Percentiles rank a stretch among this genome's conserved stretches.
These are phyloP conservation scores for Regulus satrapa DNA, from an alignment of 2,113 vertebrate genomes.

Conservation along the genomic window DNA sequence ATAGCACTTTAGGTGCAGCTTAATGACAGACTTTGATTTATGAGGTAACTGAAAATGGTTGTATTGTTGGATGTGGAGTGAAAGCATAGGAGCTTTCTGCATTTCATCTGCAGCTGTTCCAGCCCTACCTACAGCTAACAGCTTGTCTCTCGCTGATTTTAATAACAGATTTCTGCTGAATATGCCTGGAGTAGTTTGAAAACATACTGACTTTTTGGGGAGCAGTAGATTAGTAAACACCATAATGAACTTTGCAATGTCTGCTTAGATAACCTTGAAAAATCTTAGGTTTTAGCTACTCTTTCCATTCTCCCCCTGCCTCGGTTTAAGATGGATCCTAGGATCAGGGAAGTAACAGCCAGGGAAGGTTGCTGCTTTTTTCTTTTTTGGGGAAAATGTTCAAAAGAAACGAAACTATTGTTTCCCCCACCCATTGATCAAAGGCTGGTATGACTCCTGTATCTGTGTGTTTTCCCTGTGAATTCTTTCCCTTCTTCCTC, in stretches of 20 bases:
- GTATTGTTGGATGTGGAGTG: background rate
- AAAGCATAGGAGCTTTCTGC: background rate
- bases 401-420: background rate
- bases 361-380: background rate
- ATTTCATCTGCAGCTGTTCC: background rate
- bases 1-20: background rate
- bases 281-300: background rate
- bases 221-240: background rate
- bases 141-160: background rate
- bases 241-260: background rate
- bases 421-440: background rate
- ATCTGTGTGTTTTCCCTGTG: background rate
- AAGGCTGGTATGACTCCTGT: background rate
- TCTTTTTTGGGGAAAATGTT: background rate
- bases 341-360: too few species aligned
- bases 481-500: background rate
- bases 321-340: background rate
- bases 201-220: background rate
- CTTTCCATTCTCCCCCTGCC: background rate
- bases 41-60: background rate
- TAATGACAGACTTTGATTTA: conserved; percentile 43
- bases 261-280: background rate
- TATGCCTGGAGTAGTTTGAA: background rate
- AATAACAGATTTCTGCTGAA: background rate
- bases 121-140: background rate